phyloP scores from a whole-genome alignment of 1,140 invertebrate species.

The Colletes gigas region DNA sequence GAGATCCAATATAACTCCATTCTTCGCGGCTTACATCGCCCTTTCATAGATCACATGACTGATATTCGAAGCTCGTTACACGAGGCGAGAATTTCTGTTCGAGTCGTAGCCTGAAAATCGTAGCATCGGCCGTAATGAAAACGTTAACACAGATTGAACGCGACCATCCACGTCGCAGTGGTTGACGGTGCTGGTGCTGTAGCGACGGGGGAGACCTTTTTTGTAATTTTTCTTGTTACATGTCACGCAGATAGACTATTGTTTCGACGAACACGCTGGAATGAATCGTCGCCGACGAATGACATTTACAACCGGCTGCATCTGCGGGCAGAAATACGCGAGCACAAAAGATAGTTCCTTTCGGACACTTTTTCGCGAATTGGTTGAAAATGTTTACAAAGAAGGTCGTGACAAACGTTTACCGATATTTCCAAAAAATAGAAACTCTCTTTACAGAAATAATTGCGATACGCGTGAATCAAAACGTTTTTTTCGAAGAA shows the following conservation, averaged over 20 bases:
- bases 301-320: slow-evolving; percentile 32
- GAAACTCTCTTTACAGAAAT: neutral
- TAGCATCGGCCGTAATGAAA: neutral
- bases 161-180: neutral
- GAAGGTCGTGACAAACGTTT: neutral
- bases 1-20: no score
- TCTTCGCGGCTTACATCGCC: neutral
- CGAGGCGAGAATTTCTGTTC: neutral
- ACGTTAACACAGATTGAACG: neutral
- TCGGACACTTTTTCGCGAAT: neutral
- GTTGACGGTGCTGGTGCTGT: neutral
- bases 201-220: neutral
- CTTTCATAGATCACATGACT: no score
- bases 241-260: slow-evolving; percentile 7
- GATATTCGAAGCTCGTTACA: neutral
- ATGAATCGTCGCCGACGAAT: slow-evolving; percentile 29
- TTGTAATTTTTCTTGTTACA: slow-evolving; percentile 7
- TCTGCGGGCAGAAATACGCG: neutral
- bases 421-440: slow-evolving; percentile 1
- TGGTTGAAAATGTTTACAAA: neutral
- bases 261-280: neutral
- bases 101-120: neutral
- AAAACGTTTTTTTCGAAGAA: no score
- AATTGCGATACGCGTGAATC: no score
- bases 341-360: neutral